phyloP scores from a whole-genome alignment of 2,888 invertebrate genomes.

The Caenorhabditis drosophilae region DNA sequence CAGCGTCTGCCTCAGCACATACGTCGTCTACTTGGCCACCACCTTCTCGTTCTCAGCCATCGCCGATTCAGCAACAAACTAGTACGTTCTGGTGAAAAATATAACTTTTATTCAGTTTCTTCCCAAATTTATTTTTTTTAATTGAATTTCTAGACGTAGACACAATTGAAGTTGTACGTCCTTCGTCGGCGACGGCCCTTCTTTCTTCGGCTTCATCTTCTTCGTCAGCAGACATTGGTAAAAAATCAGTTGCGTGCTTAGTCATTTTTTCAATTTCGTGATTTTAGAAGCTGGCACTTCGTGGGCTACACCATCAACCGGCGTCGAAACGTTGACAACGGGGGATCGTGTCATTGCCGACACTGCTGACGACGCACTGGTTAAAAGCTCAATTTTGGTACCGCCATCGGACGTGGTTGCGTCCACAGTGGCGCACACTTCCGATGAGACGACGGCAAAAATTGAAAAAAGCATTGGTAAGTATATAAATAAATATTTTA shows the following conservation, averaged over 20 bases:
- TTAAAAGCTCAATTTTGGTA: conserved; percentile 15
- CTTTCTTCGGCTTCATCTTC: conserved; percentile 22
- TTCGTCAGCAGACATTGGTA: conserved; percentile 10
- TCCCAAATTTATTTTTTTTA: too few species aligned
- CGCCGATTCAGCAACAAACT: conserved; percentile 24
- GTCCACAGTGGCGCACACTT: background rate
- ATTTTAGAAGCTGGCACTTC: conserved; percentile 27
- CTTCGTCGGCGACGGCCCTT: conserved; percentile 28
- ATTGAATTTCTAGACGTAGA: too few species aligned
- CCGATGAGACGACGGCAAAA: conserved; percentile 15
- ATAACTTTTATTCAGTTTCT: too few species aligned
- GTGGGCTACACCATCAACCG: conserved; percentile 14
- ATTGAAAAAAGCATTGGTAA: background rate
- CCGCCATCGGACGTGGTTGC: conserved; percentile 12
- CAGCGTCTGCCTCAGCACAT: conserved; percentile 51
- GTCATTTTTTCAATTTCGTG: conserved; percentile 1
- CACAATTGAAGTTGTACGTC: conserved; percentile 17
- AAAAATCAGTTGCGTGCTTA: conserved; percentile 5
- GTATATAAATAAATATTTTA: too few species aligned
- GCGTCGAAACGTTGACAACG: conserved; percentile 12
- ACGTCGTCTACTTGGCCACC: conserved; percentile 22
- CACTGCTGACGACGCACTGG: conserved; percentile 12
- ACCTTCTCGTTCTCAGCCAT: background rate
- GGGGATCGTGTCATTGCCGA: conserved; percentile 8
- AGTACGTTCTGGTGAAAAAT: too few species aligned